phyloP scores from a whole-genome alignment of 2,888 invertebrate species.

The Ophion ventricosus region DNA sequence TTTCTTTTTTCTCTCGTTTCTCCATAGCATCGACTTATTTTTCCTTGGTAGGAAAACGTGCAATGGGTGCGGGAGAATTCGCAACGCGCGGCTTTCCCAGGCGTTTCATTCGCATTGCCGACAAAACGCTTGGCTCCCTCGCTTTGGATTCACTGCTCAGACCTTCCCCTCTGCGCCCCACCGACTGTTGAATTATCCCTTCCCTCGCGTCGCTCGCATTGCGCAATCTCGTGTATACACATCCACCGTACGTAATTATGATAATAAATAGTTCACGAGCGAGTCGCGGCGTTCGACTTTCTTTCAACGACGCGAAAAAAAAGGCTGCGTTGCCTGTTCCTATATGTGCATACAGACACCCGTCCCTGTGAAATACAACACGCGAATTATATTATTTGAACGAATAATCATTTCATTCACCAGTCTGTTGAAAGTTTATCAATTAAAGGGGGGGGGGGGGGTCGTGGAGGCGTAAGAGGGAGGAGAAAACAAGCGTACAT shows the following conservation, averaged over 20 bases:
- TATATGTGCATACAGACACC: background rate
- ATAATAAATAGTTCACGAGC: slow-evolving; percentile 61
- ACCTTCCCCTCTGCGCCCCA: background rate
- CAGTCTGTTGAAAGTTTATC: background rate
- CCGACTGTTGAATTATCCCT: background rate
- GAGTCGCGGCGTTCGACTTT: slow-evolving; percentile 44
- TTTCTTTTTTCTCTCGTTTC: slow-evolving; percentile 6
- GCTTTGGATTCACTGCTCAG: background rate
- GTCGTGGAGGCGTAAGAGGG: too few relatives aligned
- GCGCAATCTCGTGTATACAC: slow-evolving; percentile 50
- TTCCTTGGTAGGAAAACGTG: slow-evolving; percentile 34
- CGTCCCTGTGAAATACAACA: background rate
- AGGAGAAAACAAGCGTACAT: background rate
- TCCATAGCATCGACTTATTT: slow-evolving; percentile 28
- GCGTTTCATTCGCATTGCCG: slow-evolving; percentile 52
- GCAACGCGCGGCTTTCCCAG: slow-evolving; percentile 53
- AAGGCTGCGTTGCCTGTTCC: background rate
- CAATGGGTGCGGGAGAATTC: slow-evolving; percentile 38
- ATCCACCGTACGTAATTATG: slow-evolving; percentile 56
- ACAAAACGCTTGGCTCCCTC: slow-evolving; percentile 32
- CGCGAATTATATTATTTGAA: background rate
- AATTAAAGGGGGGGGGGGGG: background rate
- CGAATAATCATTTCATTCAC: background rate
- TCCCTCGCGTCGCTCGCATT: slow-evolving; percentile 17
- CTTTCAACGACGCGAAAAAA: slow-evolving; percentile 30